These are phyloP conservation scores for Lineus longissimus DNA, from an alignment of 1,140 invertebrate species.

Conservation along the genomic window DNA sequence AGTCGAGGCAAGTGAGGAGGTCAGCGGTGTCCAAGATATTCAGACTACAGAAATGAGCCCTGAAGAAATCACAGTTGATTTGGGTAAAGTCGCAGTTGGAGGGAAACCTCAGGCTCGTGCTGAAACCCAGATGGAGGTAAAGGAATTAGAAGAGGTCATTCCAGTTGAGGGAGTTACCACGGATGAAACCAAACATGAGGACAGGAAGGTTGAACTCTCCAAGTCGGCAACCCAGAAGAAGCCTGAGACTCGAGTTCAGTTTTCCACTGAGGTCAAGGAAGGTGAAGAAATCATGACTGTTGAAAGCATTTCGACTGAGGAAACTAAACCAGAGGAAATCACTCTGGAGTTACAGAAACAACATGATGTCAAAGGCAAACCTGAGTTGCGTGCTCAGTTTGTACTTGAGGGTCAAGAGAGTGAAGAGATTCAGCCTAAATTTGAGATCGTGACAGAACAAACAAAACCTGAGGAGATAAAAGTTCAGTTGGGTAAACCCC, in stretches of 20 bases:
- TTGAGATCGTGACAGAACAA: slow-evolving; percentile 3
- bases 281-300: neutral
- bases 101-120: neutral
- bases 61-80: slow-evolving; percentile 4
- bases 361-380: too few species aligned
- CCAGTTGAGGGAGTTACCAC: neutral
- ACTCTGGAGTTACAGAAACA: slow-evolving; percentile 18
- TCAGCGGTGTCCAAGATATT: neutral
- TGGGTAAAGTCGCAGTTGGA: neutral
- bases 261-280: neutral
- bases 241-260: neutral
- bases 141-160: slow-evolving; percentile 4
- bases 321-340: slow-evolving; percentile 17
- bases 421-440: slow-evolving; percentile 14
- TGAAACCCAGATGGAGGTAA: neutral
- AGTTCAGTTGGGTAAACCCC: slow-evolving; percentile 21
- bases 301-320: neutral
- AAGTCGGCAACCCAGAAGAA: neutral
- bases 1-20: neutral
- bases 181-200: neutral
- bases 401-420: neutral
- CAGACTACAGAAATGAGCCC: neutral
- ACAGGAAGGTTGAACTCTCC: neutral
- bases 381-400: too few species aligned
- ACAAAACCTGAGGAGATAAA: slow-evolving; percentile 21